Evolutionary conservation across 2,113 vertebrate species (phyloP).

Genomic region (Charadrius vociferus): DNA sequence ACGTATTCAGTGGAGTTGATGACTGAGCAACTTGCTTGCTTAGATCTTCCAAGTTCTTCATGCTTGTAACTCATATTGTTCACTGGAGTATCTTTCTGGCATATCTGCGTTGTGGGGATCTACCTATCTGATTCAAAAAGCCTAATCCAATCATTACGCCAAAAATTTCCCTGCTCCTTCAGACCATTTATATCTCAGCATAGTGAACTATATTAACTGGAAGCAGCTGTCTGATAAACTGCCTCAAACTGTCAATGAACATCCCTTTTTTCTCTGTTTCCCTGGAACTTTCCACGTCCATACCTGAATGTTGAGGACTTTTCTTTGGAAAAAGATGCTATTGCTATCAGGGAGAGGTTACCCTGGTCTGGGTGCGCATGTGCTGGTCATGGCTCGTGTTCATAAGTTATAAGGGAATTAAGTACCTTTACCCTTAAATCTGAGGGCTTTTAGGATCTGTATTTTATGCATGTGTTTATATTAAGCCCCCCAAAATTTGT

Average conservation of each 20-base stretch:
- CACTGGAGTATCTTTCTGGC: background rate
- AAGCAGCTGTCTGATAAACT: background rate
- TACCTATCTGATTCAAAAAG: background rate
- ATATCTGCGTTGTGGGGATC: background rate
- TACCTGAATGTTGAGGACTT: background rate
- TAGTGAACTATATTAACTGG: background rate
- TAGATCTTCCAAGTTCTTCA: background rate
- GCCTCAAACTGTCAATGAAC: background rate
- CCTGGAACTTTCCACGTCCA: background rate
- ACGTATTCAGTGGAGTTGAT: background rate
- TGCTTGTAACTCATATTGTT: background rate
- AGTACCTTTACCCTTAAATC: background rate
- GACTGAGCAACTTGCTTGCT: background rate
- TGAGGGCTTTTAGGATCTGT: background rate
- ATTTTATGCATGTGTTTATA: background rate
- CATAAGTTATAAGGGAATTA: background rate
- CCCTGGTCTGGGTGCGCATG: background rate
- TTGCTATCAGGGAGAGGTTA: background rate
- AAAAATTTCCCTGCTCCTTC: background rate
- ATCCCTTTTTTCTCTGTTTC: background rate
- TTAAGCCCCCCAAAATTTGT: background rate
- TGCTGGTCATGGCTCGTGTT: background rate
- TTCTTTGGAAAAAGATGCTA: background rate
- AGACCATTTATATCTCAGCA: background rate
- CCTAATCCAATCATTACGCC: background rate